Conservation (phyloP, 2,113 vertebrate species). For the Indicator indicator region DNA sequence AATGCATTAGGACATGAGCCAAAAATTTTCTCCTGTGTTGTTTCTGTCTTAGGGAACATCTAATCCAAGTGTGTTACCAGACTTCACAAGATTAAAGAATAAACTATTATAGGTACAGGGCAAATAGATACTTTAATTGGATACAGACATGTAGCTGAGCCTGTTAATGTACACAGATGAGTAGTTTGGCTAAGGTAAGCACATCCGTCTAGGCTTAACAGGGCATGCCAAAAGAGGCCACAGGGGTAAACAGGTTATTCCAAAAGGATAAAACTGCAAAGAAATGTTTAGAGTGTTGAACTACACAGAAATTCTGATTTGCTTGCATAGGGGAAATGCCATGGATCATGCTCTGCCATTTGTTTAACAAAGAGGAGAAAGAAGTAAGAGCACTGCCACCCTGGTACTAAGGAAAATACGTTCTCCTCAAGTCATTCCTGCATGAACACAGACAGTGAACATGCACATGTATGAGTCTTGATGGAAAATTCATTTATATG, state of each 20-base stretch:
- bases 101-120: background rate
- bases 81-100: background rate
- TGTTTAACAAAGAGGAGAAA: background rate
- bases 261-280: background rate
- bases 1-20: background rate
- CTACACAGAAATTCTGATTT: background rate
- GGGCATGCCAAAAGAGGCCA: background rate
- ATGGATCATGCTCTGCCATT: background rate
- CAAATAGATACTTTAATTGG: background rate
- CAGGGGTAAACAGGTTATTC: background rate
- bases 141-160: background rate
- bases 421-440: background rate
- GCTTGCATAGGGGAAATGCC: background rate
- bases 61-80: background rate
- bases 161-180: background rate
- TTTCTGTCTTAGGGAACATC: background rate
- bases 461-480: too few relatives aligned
- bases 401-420: fast-evolving
- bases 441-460: background rate
- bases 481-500: background rate
- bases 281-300: background rate
- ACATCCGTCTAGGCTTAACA: background rate
- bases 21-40: background rate
- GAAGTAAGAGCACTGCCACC: background rate
- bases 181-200: background rate